phyloP scores from a whole-genome alignment of 2,113 vertebrate genomes.

The Hemichromis elongatus region DNA sequence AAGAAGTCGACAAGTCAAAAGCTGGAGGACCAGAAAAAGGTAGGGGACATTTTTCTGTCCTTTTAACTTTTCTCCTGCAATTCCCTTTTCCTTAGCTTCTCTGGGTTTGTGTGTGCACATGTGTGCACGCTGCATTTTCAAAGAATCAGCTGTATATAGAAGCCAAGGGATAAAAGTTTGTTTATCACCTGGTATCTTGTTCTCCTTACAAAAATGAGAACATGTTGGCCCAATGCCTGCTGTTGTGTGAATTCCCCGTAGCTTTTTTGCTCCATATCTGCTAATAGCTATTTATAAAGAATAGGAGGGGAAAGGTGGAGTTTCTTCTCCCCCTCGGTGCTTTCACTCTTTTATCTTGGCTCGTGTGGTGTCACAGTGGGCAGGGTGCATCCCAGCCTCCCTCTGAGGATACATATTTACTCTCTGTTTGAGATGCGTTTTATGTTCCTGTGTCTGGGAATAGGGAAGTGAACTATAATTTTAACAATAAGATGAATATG shows the following conservation, averaged over 20 bases:
- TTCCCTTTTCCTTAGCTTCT: neutral
- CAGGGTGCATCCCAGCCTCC: neutral
- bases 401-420: constrained; percentile 36
- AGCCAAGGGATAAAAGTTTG: constrained; percentile 9
- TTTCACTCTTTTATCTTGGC: constrained; percentile 28
- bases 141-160: neutral
- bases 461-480: neutral
- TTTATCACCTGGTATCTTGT: constrained; percentile 28
- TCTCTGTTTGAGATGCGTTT: constrained; percentile 36
- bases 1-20: constrained; percentile 96
- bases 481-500: neutral
- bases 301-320: neutral
- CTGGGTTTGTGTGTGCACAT: neutral
- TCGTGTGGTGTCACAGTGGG: constrained; percentile 24
- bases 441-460: constrained; percentile 18
- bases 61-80: neutral
- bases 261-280: constrained; percentile 26
- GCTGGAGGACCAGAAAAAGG: constrained; percentile 98
- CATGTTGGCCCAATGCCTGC: constrained; percentile 20
- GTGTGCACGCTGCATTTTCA: neutral
- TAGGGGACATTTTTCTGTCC: constrained; percentile 55
- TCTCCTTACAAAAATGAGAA: constrained; percentile 6
- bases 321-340: neutral
- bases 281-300: constrained; percentile 55
- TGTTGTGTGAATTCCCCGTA: constrained; percentile 28